These are phyloP conservation scores for Lemur catta DNA, from an alignment of 2,797 vertebrate genomes.

Conservation along the genomic window DNA sequence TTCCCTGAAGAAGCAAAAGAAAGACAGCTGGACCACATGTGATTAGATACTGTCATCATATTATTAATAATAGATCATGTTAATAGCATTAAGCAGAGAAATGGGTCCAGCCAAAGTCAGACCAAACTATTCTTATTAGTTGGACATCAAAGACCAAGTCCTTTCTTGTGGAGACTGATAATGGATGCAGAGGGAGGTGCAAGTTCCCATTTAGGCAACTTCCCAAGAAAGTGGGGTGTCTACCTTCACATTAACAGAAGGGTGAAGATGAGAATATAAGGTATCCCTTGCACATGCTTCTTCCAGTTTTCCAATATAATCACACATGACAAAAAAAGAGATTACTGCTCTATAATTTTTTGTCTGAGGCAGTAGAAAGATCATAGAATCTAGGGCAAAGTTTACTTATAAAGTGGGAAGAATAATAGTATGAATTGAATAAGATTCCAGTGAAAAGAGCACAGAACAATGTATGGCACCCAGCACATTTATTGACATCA, in stretches of 20 bases:
- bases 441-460: background rate
- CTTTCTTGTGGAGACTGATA: background rate
- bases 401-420: background rate
- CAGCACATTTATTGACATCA: accelerated
- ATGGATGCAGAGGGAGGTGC: background rate
- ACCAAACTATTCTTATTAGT: background rate
- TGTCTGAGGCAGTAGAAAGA: background rate
- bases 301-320: background rate
- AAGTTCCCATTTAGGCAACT: background rate
- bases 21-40: background rate
- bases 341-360: background rate
- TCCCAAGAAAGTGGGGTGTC: background rate
- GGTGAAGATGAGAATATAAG: background rate
- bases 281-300: background rate
- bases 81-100: background rate
- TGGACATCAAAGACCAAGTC: background rate
- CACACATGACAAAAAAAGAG: background rate
- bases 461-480: background rate
- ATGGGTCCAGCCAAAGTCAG: background rate
- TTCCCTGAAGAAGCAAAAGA: background rate
- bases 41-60: background rate
- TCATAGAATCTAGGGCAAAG: background rate
- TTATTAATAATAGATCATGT: background rate
- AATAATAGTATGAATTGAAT: background rate
- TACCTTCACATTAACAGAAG: background rate